A percentile compares a stretch with the other conserved stretches of the same genome.
Evolutionary conservation across 2,888 invertebrate genomes (phyloP).

Genomic region (Chrysolina americana): DNA sequence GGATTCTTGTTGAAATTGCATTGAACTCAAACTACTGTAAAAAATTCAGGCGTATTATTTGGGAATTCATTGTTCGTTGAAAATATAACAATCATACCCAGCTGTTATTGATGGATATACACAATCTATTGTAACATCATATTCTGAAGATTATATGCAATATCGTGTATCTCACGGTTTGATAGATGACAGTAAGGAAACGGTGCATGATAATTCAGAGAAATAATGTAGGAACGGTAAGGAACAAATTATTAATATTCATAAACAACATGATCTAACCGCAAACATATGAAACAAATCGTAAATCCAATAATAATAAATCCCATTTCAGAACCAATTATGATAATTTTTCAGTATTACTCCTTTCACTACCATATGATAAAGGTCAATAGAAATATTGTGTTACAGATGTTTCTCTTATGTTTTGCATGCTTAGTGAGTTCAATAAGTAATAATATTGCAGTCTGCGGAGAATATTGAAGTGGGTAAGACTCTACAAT

Average conservation of each 20-base stretch:
- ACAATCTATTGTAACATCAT: neutral
- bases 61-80: too few species aligned
- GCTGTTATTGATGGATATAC: too few species aligned
- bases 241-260: slow-evolving; percentile 33
- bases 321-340: slow-evolving; percentile 45
- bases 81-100: too few species aligned
- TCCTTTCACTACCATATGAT: slow-evolving; percentile 43
- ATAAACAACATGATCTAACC: slow-evolving; percentile 33
- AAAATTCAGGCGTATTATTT: too few species aligned
- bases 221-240: slow-evolving; percentile 13
- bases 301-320: slow-evolving; percentile 42
- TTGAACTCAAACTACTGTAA: too few species aligned
- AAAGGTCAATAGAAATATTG: slow-evolving; percentile 41
- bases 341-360: slow-evolving; percentile 43
- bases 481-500: neutral
- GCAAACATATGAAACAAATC: slow-evolving; percentile 37
- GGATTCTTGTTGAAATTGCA: too few species aligned
- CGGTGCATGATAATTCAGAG: slow-evolving; percentile 5
- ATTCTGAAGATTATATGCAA: neutral
- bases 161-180: slow-evolving; percentile 9
- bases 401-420: slow-evolving; percentile 34
- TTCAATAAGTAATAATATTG: neutral
- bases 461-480: neutral
- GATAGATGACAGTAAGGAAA: slow-evolving; percentile 8
- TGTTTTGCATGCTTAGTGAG: neutral